Evolutionary conservation across 2,797 vertebrate genomes (phyloP).

Genomic region (Sardinella longiceps): DNA sequence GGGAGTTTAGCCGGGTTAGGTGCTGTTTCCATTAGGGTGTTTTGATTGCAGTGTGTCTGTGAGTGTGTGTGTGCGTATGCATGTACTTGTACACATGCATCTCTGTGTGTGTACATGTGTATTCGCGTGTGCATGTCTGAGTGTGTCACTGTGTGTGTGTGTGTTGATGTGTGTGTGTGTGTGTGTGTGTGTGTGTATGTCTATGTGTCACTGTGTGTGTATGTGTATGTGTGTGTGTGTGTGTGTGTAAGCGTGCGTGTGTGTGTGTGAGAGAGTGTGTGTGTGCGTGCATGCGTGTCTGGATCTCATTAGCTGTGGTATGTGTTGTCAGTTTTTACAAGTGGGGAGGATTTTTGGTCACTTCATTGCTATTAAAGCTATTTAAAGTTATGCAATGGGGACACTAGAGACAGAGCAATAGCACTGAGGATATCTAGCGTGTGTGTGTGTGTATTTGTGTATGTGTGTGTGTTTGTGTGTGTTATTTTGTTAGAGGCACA

Average conservation of each 20-base stretch:
- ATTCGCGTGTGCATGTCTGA: slow-evolving; percentile 10
- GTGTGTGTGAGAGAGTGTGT: background rate
- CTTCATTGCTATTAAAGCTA: background rate
- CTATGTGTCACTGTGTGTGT: too few relatives aligned
- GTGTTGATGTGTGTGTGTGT: background rate
- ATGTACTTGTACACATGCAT: background rate
- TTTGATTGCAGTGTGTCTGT: background rate
- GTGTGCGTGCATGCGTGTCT: background rate
- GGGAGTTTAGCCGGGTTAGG: background rate
- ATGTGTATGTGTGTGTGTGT: slow-evolving; percentile 1
- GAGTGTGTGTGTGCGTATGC: background rate
- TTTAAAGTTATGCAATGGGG: slow-evolving; percentile 15
- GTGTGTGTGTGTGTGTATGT: background rate
- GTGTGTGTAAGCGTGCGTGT: background rate
- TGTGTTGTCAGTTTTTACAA: slow-evolving; percentile 1
- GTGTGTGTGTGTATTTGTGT: background rate
- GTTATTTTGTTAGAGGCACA: background rate
- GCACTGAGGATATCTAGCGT: background rate
- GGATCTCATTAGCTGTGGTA: slow-evolving; percentile 7
- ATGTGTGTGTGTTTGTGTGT: background rate
- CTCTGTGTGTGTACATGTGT: background rate
- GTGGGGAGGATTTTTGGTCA: slow-evolving; percentile 10
- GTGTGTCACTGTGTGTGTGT: background rate
- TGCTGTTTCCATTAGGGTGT: background rate
- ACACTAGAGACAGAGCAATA: background rate